Base-by-base conservation (phyloP, 2,113 vertebrate species). In the Nesoenas mayeri region DNA sequence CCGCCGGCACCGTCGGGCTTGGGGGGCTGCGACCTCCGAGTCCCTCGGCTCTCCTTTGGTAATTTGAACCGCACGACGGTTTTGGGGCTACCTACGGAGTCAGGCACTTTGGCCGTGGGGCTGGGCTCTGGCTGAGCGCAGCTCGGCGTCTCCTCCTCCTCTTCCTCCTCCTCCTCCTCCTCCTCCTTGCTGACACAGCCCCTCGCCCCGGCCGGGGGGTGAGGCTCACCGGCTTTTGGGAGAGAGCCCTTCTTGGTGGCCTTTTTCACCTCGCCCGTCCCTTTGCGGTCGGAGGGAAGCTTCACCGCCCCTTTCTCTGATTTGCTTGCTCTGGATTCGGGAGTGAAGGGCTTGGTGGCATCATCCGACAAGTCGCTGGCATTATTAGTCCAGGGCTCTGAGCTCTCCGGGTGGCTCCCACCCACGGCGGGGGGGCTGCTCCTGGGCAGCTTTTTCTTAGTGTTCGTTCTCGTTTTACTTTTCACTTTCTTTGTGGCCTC, bases 401-500 rank as follows among this genome's bases (percentile, higher is more conserved):
- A 93, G 94, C 95, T 93, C 79, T 97, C 95, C 0, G 85, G 89
- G 64, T 89, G 96, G 77, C 67, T 95, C 92, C 95, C 96, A 5
- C 69, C 85, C 79, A 60, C 34, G 1, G 25, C 91, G 8, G 80
- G 95, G 94, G 28, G 95, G 96, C 96, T 97, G 94, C 48, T 96
- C 88, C 17, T 73, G 18, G 53, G 91, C 92, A 93, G 92, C 79
- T 98, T 98, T 96, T 98, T 98, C 88, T 98, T 98, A 84, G 97
- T 97, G 53, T 98, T 98, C 79, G 97, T 96, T 74, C 98, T 98
- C 42, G 95, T 90, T 94, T 98, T 99, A 97, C 96, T 98, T 16
- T 98, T 98, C 24, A 97, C 95, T 95, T 98, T 99, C 94, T 99
- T 98, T 31, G 98, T 94, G 61, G 98, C 97, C 96, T 99, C 98